phyloP scores from a whole-genome alignment of 2,113 vertebrate genomes.

The Pardalotus punctatus region DNA sequence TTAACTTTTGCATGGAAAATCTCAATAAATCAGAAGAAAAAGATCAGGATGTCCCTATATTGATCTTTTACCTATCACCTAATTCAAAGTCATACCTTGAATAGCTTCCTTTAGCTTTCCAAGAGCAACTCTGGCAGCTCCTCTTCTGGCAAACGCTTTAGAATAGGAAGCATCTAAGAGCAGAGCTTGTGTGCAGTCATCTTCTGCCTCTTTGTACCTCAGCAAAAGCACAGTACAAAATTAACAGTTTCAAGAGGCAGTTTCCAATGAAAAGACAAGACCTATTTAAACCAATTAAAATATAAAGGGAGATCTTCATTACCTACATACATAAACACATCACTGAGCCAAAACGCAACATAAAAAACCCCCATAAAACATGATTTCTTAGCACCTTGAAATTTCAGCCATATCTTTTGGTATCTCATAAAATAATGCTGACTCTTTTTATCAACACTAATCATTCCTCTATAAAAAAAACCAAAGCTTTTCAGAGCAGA shows the following conservation, averaged over 20 bases:
- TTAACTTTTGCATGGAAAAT: neutral
- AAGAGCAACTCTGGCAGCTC: conserved; percentile 84
- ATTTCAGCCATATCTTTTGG: neutral
- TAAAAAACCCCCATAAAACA: neutral
- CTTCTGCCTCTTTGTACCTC: conserved; percentile 90
- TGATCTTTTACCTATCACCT: neutral
- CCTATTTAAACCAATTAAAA: neutral
- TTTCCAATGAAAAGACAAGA: neutral
- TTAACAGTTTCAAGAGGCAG: neutral
- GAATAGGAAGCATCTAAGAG: conserved; percentile 85
- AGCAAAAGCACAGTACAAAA: neutral
- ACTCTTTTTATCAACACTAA: neutral
- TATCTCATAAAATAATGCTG: neutral
- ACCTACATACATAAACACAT: neutral
- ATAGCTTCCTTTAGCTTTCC: conserved; percentile 84
- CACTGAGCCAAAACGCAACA: neutral
- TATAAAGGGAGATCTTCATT: neutral
- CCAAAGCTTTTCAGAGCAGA: neutral
- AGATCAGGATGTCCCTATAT: neutral
- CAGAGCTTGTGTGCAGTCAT: conserved; percentile 88
- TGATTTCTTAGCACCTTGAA: neutral
- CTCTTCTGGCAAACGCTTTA: conserved; percentile 94
- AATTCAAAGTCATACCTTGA: conserved; percentile 76
- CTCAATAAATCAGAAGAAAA: neutral
- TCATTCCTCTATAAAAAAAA: neutral